Base-by-base conservation (phyloP, 2,888 invertebrate genomes). In the Oscheius onirici region DNA sequence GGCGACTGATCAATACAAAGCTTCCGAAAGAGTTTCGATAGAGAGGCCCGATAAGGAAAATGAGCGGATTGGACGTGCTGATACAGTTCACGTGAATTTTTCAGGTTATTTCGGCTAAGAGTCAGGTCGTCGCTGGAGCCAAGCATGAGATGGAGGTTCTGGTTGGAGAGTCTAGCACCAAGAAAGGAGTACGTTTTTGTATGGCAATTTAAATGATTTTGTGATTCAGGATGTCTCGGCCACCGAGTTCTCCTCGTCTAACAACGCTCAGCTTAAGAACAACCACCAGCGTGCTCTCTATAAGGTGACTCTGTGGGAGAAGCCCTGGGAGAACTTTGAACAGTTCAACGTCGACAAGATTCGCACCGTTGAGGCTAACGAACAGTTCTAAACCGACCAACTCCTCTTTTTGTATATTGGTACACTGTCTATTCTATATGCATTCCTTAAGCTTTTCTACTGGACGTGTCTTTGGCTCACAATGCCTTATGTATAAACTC, bases 261-360 rank as follows among this genome's bases (percentile, higher is more conserved):
- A 72, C 34, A 81, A 79, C 76, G 78, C 79, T 51, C 61, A 72
- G 44, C 68, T 74, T 69, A 80, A 77, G 67, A 75, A 76, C 11
- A 78, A 73, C 43, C 77, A 76, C 44, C 65, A 57, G 41, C 74
- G 82, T 24, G 76, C 79, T 22, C 51, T 82, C 41, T 82, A 78
- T 77, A 74, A 77, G 55, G 73, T 82, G 28, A 70, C 72, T 49
- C 46, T 80, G 61, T 82, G 82, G 82, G 82, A 82, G 78, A 80
- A 80, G 73, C 80, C 82, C 52, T 82, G 82, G 82, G 82, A 82
- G 75, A 80, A 82, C 75, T 82, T 82, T 69, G 76, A 78, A 63
- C 78, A 82, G 72, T 80, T 72, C 77, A 74, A 60, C 54, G 79
- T 80, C 34, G 74, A 77, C 63, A 80, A 80, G 72, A 69, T 82